These are phyloP conservation scores for Aphidius colemani DNA, from an alignment of 2,888 invertebrate species.

Conservation along the genomic window DNA sequence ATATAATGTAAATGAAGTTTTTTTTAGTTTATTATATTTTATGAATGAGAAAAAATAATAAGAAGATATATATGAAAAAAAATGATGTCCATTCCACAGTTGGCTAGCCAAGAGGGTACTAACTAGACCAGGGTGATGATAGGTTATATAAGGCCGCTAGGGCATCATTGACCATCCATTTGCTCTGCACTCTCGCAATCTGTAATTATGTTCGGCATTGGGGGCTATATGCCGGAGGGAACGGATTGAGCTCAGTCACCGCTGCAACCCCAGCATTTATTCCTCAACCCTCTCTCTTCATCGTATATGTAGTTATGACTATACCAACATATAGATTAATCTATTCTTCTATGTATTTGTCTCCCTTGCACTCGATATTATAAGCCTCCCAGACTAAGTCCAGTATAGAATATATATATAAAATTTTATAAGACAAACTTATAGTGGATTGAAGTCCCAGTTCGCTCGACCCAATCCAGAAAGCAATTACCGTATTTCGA, in stretches of 20 bases:
- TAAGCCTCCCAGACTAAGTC: not conserved
- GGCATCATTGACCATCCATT: constrained; percentile 43
- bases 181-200: constrained; percentile 40
- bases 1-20: no score
- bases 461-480: constrained; percentile 44
- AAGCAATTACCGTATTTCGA: constrained; percentile 51
- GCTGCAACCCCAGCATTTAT: not conserved
- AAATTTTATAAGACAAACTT: constrained; percentile 32
- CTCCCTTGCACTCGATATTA: no score
- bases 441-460: constrained; percentile 40
- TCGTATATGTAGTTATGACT: no score
- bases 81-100: not conserved
- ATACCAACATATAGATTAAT: no score
- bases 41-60: no score
- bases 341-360: no score
- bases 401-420: constrained; percentile 13
- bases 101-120: constrained; percentile 19
- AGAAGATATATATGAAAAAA: not conserved
- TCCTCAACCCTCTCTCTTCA: not conserved
- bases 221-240: constrained; percentile 29
- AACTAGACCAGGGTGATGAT: constrained; percentile 48
- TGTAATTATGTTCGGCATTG: constrained; percentile 46
- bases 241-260: constrained; percentile 27
- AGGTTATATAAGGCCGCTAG: constrained; percentile 42
- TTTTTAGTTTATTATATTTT: no score